Conservation (phyloP, 2,888 invertebrate species). For the Byasa hedistus region DNA sequence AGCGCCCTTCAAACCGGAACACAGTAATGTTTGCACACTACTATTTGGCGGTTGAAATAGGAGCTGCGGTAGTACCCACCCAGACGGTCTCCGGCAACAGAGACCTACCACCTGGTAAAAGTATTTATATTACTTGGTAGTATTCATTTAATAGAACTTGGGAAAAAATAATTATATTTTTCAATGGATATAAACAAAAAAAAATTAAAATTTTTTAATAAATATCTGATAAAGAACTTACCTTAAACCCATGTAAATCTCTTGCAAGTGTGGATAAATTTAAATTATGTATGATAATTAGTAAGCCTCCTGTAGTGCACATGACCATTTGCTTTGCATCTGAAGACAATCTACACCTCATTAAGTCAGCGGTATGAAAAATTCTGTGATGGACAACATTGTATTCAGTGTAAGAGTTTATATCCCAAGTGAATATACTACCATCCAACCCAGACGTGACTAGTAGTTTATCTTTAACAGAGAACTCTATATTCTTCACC, state of each 20-base stretch:
- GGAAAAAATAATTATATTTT: too few relatives aligned
- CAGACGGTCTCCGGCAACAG: too few relatives aligned
- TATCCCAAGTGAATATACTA: slow-evolving; percentile 96
- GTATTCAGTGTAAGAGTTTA: slow-evolving; percentile 90
- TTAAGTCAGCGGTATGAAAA: slow-evolving; percentile 91
- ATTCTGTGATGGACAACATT: slow-evolving; percentile 89
- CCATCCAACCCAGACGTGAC: slow-evolving; percentile 97
- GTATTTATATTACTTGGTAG: not conserved
- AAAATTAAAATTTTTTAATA: too few relatives aligned
- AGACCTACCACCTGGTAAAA: too few relatives aligned
- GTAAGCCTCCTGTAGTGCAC: slow-evolving; percentile 93
- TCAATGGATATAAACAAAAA: too few relatives aligned
- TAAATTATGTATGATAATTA: slow-evolving; percentile 93
- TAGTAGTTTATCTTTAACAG: slow-evolving; percentile 88
- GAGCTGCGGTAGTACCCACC: too few relatives aligned
- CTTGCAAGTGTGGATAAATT: slow-evolving; percentile 88
- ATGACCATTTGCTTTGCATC: slow-evolving; percentile 93
- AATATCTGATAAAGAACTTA: slow-evolving; percentile 48
- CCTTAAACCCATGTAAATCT: slow-evolving; percentile 92
- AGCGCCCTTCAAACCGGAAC: too few relatives aligned
- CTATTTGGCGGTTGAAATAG: too few relatives aligned
- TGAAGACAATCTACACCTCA: slow-evolving; percentile 93
- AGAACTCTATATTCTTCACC: slow-evolving; percentile 98
- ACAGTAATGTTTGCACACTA: too few relatives aligned
- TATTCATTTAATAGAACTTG: not conserved